phyloP scores from a whole-genome alignment of 2,113 vertebrate genomes.

The Grantiella picta region DNA sequence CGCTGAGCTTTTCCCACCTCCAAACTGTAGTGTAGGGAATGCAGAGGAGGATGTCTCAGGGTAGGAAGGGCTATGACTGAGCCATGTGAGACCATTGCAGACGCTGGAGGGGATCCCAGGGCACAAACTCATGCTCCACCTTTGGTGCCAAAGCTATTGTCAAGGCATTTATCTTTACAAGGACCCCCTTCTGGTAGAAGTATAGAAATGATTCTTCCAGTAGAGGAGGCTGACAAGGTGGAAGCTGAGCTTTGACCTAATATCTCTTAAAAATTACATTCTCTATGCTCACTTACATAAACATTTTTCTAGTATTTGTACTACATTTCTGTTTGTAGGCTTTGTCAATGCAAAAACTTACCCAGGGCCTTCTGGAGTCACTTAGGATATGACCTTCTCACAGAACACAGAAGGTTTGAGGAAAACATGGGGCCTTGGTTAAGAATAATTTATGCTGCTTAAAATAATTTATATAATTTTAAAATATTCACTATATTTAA shows the following conservation, averaged over 20 bases:
- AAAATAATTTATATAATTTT: not conserved
- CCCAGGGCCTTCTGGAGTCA: not conserved
- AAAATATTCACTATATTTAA: not conserved
- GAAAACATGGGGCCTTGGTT: not conserved
- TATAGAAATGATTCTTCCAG: not conserved
- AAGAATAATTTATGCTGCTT: not conserved
- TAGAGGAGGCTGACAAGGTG: not conserved
- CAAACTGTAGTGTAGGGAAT: fast-evolving
- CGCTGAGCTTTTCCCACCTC: not conserved
- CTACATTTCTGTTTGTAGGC: not conserved
- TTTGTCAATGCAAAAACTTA: not conserved
- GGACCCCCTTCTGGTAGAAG: not conserved
- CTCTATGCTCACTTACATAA: not conserved
- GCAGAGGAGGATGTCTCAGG: not conserved
- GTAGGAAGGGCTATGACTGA: not conserved
- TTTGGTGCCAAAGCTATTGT: not conserved
- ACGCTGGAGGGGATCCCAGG: not conserved
- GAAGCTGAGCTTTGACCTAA: not conserved
- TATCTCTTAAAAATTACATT: not conserved
- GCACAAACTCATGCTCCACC: not conserved
- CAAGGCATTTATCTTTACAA: not conserved
- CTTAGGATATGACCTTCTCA: not conserved
- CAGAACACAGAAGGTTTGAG: not conserved
- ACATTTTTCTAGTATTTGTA: not conserved
- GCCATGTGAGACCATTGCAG: not conserved